phyloP scores from a whole-genome alignment of 2,797 vertebrate genomes.

The Intellagama lesueurii region DNA sequence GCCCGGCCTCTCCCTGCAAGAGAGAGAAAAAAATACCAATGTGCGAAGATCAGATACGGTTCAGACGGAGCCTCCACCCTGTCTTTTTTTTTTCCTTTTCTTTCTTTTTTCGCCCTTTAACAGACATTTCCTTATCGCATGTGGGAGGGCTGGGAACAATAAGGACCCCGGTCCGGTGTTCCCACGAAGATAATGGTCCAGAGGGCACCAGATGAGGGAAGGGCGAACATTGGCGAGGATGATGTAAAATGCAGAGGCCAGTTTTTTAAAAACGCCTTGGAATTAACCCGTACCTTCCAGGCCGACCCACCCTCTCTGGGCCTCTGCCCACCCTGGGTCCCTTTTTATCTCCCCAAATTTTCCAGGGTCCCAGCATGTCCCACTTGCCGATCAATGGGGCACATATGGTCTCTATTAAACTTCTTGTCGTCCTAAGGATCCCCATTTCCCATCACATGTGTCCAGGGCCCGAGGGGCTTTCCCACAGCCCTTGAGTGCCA shows the following conservation, averaged over 20 bases:
- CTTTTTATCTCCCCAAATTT: neutral
- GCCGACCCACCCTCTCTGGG: too few species aligned
- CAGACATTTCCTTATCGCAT: slow-evolving; percentile 3
- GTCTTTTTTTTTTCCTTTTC: neutral
- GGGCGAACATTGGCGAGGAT: neutral
- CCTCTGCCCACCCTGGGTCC: neutral
- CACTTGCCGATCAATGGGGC: neutral
- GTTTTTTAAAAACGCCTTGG: neutral
- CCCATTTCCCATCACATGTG: too few species aligned
- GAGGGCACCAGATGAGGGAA: neutral
- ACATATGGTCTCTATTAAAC: slow-evolving; percentile 24
- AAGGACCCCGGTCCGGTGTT: neutral
- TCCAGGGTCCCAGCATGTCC: neutral
- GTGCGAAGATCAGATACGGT: neutral
- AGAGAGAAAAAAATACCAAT: neutral
- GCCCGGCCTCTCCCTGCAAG: neutral
- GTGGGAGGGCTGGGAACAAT: neutral
- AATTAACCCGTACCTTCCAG: too few species aligned
- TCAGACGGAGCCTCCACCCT: neutral
- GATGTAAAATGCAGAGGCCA: neutral
- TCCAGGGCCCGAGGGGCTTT: neutral
- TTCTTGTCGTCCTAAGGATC: neutral
- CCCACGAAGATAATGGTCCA: slow-evolving; percentile 24
- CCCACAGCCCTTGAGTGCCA: neutral
- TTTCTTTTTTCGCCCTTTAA: neutral